Evolutionary conservation across 2,113 vertebrate species (phyloP), one percentile per base, ranked within the genome.

Genomic region (Corythaixoides concolor): DNA sequence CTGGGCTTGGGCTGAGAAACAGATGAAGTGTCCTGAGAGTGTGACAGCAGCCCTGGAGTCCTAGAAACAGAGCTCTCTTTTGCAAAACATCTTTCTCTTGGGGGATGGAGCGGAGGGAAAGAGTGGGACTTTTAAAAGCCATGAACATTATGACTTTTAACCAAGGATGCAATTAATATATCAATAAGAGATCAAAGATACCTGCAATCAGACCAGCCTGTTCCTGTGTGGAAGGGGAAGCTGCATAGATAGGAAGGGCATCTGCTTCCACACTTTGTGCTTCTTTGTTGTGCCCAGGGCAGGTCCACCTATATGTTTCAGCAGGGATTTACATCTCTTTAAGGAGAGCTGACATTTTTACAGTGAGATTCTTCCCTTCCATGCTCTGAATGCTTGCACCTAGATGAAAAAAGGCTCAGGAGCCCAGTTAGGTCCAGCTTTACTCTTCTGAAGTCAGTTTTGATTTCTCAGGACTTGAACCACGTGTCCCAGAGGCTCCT

Each of bases 21-120:
- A 93, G 79, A 97, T 94, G 86, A 95, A 89, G 92, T 96, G 96
- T 90, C 80, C 83, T 9, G 41, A 85, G 30, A 94, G 24, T 1
- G 0, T 20, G 22, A 91, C 80, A 94, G 49, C 80, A 94, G 49
- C 19, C 27, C 85, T 55, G 39, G n/a, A 88, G 68, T 37, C 39
- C 83, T 35, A 60, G 43, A 83, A 90, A 50, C 50, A 74, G 39
- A 49, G 43, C 43, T 84, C 80, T 75, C n/a, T 62, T 60, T 23
- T 45, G 35, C 22, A 75, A 92, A 90, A 49, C 23, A 28, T 39
- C 33, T 60, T 85, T 60, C 66, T 81, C 12, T 49, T 63, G 17
- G 43, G 26, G 21, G 24, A 32, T n/a, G 43, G 12, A 22, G 35
- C 3, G 2, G 15, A 59, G 23, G 9, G 27, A 85, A 69, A 73